These are phyloP conservation scores for Karalla daura DNA, from an alignment of 2,797 vertebrate species.

Conservation along the genomic window DNA sequence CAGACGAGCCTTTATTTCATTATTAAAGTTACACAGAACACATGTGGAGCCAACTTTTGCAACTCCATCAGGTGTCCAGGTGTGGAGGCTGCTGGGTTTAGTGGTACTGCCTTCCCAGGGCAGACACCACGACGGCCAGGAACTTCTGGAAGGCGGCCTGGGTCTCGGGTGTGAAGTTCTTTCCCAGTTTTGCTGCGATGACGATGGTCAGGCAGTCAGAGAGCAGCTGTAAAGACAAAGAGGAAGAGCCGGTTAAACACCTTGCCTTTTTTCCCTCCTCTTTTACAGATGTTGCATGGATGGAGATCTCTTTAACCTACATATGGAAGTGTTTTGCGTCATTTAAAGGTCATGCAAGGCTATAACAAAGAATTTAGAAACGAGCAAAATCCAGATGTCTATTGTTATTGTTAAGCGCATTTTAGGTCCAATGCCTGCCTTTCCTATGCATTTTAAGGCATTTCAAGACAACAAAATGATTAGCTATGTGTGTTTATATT, in stretches of 20 bases:
- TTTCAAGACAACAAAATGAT: too few relatives aligned
- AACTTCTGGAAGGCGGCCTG: slow-evolving; percentile 88
- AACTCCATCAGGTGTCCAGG: neutral
- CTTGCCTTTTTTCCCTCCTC: neutral
- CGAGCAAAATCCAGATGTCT: too few relatives aligned
- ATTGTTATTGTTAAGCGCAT: too few relatives aligned
- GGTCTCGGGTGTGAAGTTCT: slow-evolving; percentile 72
- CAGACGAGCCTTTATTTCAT: slow-evolving; percentile 48
- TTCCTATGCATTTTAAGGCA: too few relatives aligned
- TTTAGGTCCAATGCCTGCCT: too few relatives aligned
- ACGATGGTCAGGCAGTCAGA: slow-evolving; percentile 85
- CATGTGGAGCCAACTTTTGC: neutral
- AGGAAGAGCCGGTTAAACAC: too few relatives aligned
- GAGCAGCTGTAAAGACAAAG: slow-evolving; percentile 77
- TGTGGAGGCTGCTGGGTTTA: slow-evolving; percentile 52
- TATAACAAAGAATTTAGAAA: too few relatives aligned
- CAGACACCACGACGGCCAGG: slow-evolving; percentile 81
- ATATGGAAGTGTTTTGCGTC: neutral
- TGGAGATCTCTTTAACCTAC: neutral
- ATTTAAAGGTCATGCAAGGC: too few relatives aligned
- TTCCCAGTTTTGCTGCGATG: slow-evolving; percentile 77
- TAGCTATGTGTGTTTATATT: too few relatives aligned
- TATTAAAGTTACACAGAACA: neutral
- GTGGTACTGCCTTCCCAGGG: slow-evolving; percentile 87
- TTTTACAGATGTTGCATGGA: neutral